Percentiles rank a stretch among this genome's conserved stretches.
These are phyloP conservation scores for Hypomecis atomaria DNA, from an alignment of 2,888 invertebrate species.

Conservation along the genomic window DNA sequence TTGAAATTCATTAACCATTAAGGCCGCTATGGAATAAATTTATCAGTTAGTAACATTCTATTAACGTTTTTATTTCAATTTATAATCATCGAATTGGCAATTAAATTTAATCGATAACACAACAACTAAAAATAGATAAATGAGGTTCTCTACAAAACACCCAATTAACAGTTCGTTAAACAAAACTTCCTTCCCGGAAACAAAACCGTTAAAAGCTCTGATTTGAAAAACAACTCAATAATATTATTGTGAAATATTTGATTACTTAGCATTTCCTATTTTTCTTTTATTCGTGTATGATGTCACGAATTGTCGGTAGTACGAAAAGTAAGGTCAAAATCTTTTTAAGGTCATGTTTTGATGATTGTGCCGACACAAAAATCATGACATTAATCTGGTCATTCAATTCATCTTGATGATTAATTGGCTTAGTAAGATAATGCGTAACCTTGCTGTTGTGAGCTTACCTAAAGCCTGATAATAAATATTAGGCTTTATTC, in stretches of 20 bases:
- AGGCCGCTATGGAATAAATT: background rate
- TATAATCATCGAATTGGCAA: background rate
- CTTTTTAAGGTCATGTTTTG: slow-evolving; percentile 5
- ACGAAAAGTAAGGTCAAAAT: slow-evolving; percentile 9
- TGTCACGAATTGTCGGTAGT: background rate
- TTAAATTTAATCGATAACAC: slow-evolving; percentile 7
- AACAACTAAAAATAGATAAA: slow-evolving; percentile 10
- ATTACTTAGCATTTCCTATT: slow-evolving; percentile 14
- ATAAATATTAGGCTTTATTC: too few species aligned
- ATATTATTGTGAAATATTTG: background rate
- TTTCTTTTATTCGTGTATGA: slow-evolving; percentile 2
- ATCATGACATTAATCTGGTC: background rate
- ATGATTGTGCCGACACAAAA: background rate
- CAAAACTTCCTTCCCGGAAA: slow-evolving; percentile 15
- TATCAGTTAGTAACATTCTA: background rate
- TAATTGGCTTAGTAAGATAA: background rate
- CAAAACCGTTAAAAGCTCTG: slow-evolving; percentile 9
- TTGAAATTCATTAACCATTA: background rate
- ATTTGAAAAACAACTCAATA: slow-evolving; percentile 15
- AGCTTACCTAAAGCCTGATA: too few species aligned
- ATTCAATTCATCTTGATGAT: background rate
- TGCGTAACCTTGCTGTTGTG: background rate
- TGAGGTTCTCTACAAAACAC: slow-evolving; percentile 1
- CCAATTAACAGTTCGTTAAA: slow-evolving; percentile 1
- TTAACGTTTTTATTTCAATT: background rate